Base-by-base conservation (phyloP, 1,140 invertebrate genomes). In the Neodiprion virginianus region DNA sequence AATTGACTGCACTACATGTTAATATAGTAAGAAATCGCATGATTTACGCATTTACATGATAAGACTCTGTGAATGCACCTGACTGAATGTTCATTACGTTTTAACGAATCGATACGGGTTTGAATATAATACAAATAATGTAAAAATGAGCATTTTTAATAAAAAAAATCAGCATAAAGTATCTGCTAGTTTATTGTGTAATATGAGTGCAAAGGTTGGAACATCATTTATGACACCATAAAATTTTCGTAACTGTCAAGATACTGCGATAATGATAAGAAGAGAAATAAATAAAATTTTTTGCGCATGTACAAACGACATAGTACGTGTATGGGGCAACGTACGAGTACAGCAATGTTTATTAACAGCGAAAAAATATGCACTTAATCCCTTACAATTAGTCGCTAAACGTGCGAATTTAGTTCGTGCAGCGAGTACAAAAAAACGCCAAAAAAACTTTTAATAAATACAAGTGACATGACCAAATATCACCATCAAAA, bases 271-370 rank as follows among this genome's bases (percentile, higher is more conserved):
- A 40, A 40, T 5, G 28, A 40, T 5, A 40, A 40, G 28, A 40
- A 40, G 28, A 40, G 5, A 40, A 40, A 40, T 40, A 40, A 40
- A 40, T 40, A 3, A 3, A 1, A 40, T 40, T 3, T 61, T 61
- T 14, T 61, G 53, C 14, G 53, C 53, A 61, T 61, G 53, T 61
- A 17, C 53, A 61, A 61, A 17, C 53, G 53, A 61, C 53, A 61
- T 17, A 61, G 53, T 61, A 61, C n/a, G n/a, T 40, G 28, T 40
- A 40, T 40, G 28, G 1, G n/a, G 53, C n/a, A 17, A 61, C 53
- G 53, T 61, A 61, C 53, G 53, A 61, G 53, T 61, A 61, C 53
- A 61, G 53, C 53, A 61, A 61, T 61, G 53, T 61, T 12, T 61
- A 61, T 61, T 17, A 61, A 61, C n/a, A 17, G 53, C n/a, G 11